These are phyloP conservation scores for Mesochorus sp. DNA, from an alignment of 2,888 invertebrate genomes.

Conservation along the genomic window DNA sequence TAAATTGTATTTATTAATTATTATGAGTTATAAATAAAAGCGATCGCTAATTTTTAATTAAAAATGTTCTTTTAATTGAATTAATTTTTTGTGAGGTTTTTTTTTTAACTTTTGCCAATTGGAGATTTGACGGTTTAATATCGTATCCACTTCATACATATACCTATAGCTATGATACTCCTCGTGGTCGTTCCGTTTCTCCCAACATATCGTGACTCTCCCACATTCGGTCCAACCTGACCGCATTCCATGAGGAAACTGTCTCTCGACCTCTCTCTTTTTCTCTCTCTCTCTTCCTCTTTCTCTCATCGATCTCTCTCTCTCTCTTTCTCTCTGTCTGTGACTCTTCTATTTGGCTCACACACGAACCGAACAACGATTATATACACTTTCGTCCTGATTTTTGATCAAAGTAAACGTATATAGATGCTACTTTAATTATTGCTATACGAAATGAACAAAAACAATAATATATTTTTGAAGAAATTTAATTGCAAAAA, in stretches of 20 bases:
- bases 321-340: slow-evolving; percentile 15
- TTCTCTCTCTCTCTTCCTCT: background rate
- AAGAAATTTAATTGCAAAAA: background rate
- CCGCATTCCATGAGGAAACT: slow-evolving; percentile 75
- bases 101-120: background rate
- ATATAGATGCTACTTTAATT: background rate
- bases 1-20: background rate
- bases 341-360: slow-evolving; percentile 31
- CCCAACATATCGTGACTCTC: slow-evolving; percentile 64
- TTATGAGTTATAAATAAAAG: background rate
- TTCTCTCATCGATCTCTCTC: background rate
- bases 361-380: slow-evolving; percentile 29
- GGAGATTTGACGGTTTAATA: background rate
- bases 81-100: background rate
- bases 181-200: slow-evolving; percentile 36
- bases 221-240: slow-evolving; percentile 72
- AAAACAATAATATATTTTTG: background rate
- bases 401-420: slow-evolving; percentile 23
- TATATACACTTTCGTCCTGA: slow-evolving; percentile 34
- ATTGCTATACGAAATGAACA: background rate
- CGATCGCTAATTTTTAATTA: too few species aligned
- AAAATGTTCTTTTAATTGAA: too few species aligned
- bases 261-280: slow-evolving; percentile 64
- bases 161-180: slow-evolving; percentile 44
- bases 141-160: background rate